A percentile compares a stretch with the other conserved stretches of the same genome.
Evolutionary conservation across 2,113 vertebrate genomes (phyloP).

Genomic region (Corynorhinus townsendii): DNA sequence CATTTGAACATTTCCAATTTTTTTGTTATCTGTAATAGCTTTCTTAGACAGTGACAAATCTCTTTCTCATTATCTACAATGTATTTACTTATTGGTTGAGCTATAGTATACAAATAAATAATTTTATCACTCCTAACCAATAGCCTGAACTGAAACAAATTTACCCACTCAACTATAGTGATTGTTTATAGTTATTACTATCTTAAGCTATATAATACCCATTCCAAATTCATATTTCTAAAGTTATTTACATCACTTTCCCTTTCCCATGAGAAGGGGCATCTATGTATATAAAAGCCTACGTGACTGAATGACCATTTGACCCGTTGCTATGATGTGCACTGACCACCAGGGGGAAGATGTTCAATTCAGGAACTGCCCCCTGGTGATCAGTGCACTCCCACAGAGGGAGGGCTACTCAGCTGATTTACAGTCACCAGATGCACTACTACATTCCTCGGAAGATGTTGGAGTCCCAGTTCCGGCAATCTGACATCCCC

Average conservation of each 20-base stretch:
- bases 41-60: not conserved
- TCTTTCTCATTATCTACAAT: not conserved
- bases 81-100: not conserved
- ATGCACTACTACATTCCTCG: no score
- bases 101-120: not conserved
- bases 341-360: no score
- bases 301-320: no score
- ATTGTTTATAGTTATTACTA: not conserved
- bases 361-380: no score
- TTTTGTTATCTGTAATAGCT: not conserved
- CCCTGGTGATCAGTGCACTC: no score
- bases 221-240: not conserved
- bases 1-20: not conserved
- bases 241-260: not conserved
- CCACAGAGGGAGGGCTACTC: no score
- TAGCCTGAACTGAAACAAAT: not conserved
- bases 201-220: not conserved
- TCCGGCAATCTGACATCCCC: no score
- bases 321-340: no score
- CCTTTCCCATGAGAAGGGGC: not conserved
- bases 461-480: no score
- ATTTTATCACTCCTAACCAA: not conserved
- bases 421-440: no score
- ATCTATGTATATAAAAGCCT: not conserved
- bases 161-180: not conserved